phyloP scores from a whole-genome alignment of 2,888 invertebrate genomes.

The Rhyacophila evoluta region DNA sequence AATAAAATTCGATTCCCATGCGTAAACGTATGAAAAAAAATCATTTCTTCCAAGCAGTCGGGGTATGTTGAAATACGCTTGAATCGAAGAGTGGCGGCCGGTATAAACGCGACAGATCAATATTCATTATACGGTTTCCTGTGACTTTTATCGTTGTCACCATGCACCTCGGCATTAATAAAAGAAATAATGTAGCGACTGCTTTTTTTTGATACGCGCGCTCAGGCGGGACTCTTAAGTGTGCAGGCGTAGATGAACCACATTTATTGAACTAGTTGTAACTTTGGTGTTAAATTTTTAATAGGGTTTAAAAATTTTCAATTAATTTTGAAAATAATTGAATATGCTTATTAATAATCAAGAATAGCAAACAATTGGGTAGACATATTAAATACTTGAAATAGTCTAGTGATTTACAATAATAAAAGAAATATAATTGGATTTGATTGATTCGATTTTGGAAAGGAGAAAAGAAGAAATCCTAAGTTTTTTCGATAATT shows the following conservation, averaged over 20 bases:
- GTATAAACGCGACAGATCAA: not conserved
- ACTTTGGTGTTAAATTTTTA: not conserved
- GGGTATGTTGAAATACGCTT: too few relatives aligned
- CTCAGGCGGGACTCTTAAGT: not conserved
- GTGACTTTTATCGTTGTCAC: not conserved
- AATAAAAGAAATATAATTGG: too few relatives aligned
- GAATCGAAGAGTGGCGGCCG: not conserved
- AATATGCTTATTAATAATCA: too few relatives aligned
- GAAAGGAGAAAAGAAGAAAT: too few relatives aligned
- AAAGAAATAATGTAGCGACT: not conserved
- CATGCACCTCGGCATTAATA: conserved; percentile 2
- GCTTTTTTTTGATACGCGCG: not conserved
- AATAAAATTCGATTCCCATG: not conserved
- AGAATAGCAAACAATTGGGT: too few relatives aligned
- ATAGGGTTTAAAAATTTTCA: too few relatives aligned
- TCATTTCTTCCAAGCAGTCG: too few relatives aligned
- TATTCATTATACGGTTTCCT: conserved; percentile 10
- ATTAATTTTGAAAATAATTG: too few relatives aligned
- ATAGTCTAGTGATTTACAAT: too few relatives aligned
- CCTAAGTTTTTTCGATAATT: too few relatives aligned
- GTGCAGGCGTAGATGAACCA: not conserved
- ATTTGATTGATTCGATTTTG: too few relatives aligned
- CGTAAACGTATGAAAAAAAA: not conserved
- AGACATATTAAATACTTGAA: too few relatives aligned
- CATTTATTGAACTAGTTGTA: not conserved